These are phyloP conservation scores for Ericerus pela DNA, from an alignment of 1,140 invertebrate genomes.

Conservation along the genomic window DNA sequence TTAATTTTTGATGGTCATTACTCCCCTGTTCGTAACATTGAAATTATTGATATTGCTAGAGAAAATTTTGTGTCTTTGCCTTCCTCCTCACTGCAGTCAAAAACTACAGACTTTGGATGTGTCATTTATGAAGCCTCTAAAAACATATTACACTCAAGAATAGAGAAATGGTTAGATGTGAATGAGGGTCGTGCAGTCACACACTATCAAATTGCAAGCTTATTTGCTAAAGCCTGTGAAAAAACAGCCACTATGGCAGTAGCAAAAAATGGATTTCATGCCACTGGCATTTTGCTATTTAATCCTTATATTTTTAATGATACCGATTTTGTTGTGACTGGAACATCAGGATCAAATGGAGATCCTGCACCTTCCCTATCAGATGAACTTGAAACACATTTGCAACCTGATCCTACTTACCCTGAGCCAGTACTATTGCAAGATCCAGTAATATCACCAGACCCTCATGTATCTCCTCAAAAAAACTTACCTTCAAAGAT, in stretches of 20 bases:
- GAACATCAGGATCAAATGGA: too few species aligned
- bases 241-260: constrained; percentile 11
- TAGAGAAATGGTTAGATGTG: constrained; percentile 32
- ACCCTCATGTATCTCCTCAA: too few species aligned
- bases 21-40: constrained; percentile 18
- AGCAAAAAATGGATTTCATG: constrained; percentile 12
- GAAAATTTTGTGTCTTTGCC: constrained; percentile 22
- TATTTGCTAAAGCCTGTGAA: constrained; percentile 13
- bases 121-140: constrained; percentile 31
- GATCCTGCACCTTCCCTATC: too few species aligned
- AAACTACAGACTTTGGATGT: constrained; percentile 31
- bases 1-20: constrained; percentile 17
- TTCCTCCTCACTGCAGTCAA: constrained; percentile 26
- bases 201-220: constrained; percentile 12
- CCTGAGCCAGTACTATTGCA: too few species aligned
- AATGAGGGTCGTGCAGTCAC: constrained; percentile 35
- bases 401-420: too few species aligned
- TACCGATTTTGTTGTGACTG: too few species aligned
- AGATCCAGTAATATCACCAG: too few species aligned
- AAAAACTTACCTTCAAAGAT: too few species aligned
- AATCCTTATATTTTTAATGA: too few species aligned
- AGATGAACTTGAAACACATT: too few species aligned
- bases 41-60: constrained; percentile 20
- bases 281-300: constrained; percentile 14
- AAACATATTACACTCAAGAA: constrained; percentile 28